A percentile compares a stretch with the other conserved stretches of the same genome.
Conservation (phyloP, 2,888 invertebrate species). For the Clitarchus hookeri region DNA sequence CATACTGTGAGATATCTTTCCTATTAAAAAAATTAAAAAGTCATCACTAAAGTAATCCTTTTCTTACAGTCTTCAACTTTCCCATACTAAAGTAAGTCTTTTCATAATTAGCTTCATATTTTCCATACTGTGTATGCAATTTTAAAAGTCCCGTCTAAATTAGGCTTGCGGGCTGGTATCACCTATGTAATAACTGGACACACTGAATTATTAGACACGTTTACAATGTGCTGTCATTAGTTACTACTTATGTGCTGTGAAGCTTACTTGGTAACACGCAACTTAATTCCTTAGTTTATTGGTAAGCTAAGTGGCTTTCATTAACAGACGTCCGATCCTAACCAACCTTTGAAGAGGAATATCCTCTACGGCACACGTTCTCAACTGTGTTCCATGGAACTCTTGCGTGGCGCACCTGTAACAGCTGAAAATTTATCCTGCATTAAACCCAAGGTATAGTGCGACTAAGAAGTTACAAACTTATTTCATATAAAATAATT, state of each 20-base stretch:
- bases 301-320: not conserved
- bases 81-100: no score
- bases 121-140: no score
- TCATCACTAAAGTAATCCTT: no score
- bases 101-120: no score
- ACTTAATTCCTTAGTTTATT: not conserved
- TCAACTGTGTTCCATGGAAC: not conserved
- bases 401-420: not conserved
- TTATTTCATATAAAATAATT: not conserved
- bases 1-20: no score
- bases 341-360: constrained; percentile 3
- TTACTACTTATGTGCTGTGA: not conserved
- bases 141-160: no score
- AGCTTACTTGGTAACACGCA: not conserved
- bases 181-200: no score
- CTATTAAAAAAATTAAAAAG: no score
- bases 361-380: constrained; percentile 2
- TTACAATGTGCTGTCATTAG: no score
- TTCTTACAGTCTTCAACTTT: no score
- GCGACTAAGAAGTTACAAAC: not conserved
- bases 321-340: not conserved
- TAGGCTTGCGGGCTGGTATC: no score
- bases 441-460: not conserved
- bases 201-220: no score
- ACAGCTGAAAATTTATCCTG: not conserved